Evolutionary conservation across 2,797 vertebrate species (phyloP), one percentile per base, ranked within the genome.

Genomic region (Pitangus sulphuratus): DNA sequence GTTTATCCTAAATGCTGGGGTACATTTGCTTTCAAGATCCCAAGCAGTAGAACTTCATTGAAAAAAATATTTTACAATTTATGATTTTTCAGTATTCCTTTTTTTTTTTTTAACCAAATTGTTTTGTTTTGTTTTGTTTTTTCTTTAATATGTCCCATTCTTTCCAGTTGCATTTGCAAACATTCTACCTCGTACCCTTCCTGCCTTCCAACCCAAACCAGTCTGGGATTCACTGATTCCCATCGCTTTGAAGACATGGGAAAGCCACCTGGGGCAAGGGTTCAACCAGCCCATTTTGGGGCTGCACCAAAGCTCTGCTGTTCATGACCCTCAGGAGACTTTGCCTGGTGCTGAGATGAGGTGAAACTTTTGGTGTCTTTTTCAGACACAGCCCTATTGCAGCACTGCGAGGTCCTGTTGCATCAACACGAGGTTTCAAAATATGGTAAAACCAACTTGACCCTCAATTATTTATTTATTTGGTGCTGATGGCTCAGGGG

Each of bases 401-500:
- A 90, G 91, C 37, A 48, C 72, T 79, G 60, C 81, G 35, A 45
- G 57, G 64, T 68, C 74, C 87, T 58, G 56, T 97, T 97, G 93
- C 92, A 40, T 74, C 97, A 96, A 90, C 8, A 8, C 0, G 16
- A 72, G 48, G 76, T 97, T 97, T 97, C 97, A 96, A 96, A 96
- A 96, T 2, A 70, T 9, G 89, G n/a, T 44, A 77, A 84, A 95
- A 54, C 50, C 57, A 69, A 18, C 74, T 94, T 95, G 86, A 60
- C 54, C 64, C 62, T 20, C 7, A 64, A 62, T 56, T 77, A 92
- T 92, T 75, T 75, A 77, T 93, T 89, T 89, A 22, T 92, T 74
- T 74, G 40, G 40, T 84, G 15, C 40, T 81, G 50, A 39, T 26
- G 68, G 64, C 86, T 87, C 21, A 71, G 58, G 77, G n/a, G 69